phyloP scores from a whole-genome alignment of 53 echinoderm and acorn worm genomes.

The Luidia sarsii region DNA sequence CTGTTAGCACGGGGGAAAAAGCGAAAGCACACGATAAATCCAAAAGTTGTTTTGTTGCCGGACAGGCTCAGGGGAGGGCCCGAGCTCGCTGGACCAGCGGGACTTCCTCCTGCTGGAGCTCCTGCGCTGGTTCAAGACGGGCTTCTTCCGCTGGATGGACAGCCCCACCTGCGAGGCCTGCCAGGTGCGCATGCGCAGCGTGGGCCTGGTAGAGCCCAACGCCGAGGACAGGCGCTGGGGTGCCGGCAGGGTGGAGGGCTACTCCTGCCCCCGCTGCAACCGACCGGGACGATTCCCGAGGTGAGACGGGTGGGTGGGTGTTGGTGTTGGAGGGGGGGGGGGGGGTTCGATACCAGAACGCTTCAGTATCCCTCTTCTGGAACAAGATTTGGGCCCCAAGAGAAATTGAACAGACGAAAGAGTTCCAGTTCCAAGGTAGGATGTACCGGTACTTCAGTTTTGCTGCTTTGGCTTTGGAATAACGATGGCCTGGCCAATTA shows the following conservation, averaged over 20 bases:
- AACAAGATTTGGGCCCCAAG: no score
- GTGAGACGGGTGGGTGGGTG: slow-evolving; percentile 52
- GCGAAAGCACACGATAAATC: no score
- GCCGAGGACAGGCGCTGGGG: slow-evolving; percentile 84
- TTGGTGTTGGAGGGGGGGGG: no score
- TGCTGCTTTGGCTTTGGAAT: no score
- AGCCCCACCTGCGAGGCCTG: slow-evolving; percentile 75
- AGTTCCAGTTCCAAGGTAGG: no score
- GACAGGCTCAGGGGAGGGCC: slow-evolving; percentile 16
- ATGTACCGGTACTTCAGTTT: no score
- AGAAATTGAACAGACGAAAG: no score
- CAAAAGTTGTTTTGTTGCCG: not conserved
- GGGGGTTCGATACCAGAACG: no score
- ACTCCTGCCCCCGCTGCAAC: slow-evolving; percentile 76
- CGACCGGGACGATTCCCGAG: slow-evolving; percentile 83
- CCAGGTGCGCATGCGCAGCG: slow-evolving; percentile 61
- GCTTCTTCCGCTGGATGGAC: slow-evolving; percentile 95
- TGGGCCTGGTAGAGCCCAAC: slow-evolving; percentile 79
- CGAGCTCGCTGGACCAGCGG: slow-evolving; percentile 56
- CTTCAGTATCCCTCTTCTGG: no score
- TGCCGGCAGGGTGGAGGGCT: slow-evolving; percentile 85
- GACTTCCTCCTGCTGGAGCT: slow-evolving; percentile 92
- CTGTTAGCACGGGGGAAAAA: no score
- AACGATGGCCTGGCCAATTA: no score
- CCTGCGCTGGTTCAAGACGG: slow-evolving; percentile 87